A percentile compares a stretch with the other conserved stretches of the same genome.
These are phyloP conservation scores for Empis livida DNA, from an alignment of 2,888 invertebrate species.

Conservation along the genomic window DNA sequence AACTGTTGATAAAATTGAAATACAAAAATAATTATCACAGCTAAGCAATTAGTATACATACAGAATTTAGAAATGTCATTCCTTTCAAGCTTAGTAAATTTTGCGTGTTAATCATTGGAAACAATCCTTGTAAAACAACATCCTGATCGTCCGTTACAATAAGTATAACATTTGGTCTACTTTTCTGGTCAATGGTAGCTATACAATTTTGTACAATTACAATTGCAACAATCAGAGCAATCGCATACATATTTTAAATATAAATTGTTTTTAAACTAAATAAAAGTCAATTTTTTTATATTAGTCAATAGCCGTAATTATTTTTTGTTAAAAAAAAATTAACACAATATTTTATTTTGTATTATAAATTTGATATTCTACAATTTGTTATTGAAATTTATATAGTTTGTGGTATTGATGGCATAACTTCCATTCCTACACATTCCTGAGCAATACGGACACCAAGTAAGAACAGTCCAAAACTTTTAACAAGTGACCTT, in stretches of 20 bases:
- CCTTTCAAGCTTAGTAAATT: slow-evolving; percentile 50
- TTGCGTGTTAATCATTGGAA: slow-evolving; percentile 51
- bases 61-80: slow-evolving; percentile 58
- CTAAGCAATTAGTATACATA: slow-evolving; percentile 36
- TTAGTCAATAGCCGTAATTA: background rate
- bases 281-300: background rate
- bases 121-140: slow-evolving; percentile 59
- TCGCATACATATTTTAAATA: background rate
- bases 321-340: too few relatives aligned
- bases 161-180: slow-evolving; percentile 57
- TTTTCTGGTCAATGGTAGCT: background rate
- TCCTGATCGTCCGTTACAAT: slow-evolving; percentile 82
- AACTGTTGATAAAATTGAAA: slow-evolving; percentile 43
- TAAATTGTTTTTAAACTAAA: too few relatives aligned
- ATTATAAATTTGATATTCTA: background rate
- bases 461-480: slow-evolving; percentile 64
- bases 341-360: background rate
- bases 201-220: background rate
- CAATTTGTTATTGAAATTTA: background rate
- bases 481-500: slow-evolving; percentile 66
- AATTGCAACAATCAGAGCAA: too few relatives aligned
- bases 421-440: slow-evolving; percentile 60
- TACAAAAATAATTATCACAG: too few relatives aligned
- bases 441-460: slow-evolving; percentile 68
- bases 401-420: slow-evolving; percentile 18